phyloP scores from a whole-genome alignment of 2,113 vertebrate species.

The Urocynchramus pylzowi region DNA sequence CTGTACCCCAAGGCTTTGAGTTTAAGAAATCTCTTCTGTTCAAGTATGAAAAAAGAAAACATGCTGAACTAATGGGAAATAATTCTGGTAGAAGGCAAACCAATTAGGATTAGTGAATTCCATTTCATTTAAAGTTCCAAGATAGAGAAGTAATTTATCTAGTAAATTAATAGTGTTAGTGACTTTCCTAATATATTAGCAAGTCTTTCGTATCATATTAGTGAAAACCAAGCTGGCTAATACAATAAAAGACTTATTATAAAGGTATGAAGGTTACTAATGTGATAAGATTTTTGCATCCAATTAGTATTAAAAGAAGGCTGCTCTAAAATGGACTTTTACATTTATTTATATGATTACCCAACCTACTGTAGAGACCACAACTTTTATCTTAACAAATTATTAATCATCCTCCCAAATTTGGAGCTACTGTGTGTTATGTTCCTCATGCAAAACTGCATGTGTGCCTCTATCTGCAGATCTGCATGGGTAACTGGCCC shows the following conservation, averaged over 20 bases:
- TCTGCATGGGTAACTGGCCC: slow-evolving; percentile 16
- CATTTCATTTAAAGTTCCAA: slow-evolving; percentile 82
- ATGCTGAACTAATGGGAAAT: slow-evolving; percentile 82
- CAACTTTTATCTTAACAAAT: slow-evolving; percentile 49
- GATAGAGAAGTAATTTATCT: slow-evolving; percentile 82
- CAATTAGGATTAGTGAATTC: slow-evolving; percentile 84
- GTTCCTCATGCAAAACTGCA: background rate
- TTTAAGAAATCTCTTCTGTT: slow-evolving; percentile 75
- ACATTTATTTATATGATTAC: slow-evolving; percentile 56
- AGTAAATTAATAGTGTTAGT: slow-evolving; percentile 80
- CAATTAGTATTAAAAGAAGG: slow-evolving; percentile 61
- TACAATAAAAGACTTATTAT: slow-evolving; percentile 72
- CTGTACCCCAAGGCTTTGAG: slow-evolving; percentile 74
- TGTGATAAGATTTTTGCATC: slow-evolving; percentile 68
- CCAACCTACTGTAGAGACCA: background rate
- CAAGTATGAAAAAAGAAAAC: slow-evolving; percentile 75
- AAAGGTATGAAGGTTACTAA: slow-evolving; percentile 70
- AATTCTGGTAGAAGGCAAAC: slow-evolving; percentile 78
- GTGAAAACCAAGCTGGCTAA: slow-evolving; percentile 75
- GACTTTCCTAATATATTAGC: slow-evolving; percentile 77
- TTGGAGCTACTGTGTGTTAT: background rate
- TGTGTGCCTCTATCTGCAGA: background rate
- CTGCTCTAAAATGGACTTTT: slow-evolving; percentile 44
- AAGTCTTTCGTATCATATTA: slow-evolving; percentile 77
- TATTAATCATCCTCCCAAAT: slow-evolving; percentile 5